Base-by-base conservation (phyloP, 2,888 invertebrate species). In the Osmoderma eremita region DNA sequence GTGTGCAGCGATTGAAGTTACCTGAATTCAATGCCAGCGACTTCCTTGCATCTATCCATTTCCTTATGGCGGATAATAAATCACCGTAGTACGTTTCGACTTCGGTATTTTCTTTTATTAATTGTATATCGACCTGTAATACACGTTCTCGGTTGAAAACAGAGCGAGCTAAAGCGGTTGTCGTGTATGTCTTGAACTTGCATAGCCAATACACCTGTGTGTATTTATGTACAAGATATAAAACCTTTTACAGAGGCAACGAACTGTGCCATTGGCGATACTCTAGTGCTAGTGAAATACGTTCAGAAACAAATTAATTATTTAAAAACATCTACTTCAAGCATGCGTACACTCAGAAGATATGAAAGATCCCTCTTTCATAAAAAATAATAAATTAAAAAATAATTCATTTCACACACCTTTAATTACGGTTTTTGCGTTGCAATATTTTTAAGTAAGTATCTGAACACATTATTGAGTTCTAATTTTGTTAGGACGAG, bases 231-330 rank as follows among this genome's bases (percentile, higher is more conserved):
- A 30, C 10, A 10, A 8, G 30, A 73, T 74, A 73, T 48, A 48
- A 48, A 18, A 17, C 71, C 48, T 48, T 72, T 72, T 72, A 69
- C 70, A 71, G 69, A 75, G 75, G 69, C 75, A 75, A 75, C 74
- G 75, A 75, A 75, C 75, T 74, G 74, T 72, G 69, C 70, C 70
- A 73, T 71, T 67, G 72, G 68, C 69, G 61, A 24, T 24, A 10
- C 3, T 48, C 20, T 12, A 18, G 10, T 18, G 12, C 18, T 17
- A 20, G 18, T 48, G 20, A 20, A 48, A 20, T 8, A n/a, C 17
- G 42, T 42, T 13, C 6, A 42, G 5, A 20, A 20, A 48, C 48
- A 48, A 48, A 5, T 45, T 45, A 48, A 20, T 20, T 48, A 48
- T 48, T 48, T 17, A 48, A 48, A 20, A 12, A 20, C 12, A 20